phyloP scores from a whole-genome alignment of 1,140 invertebrate species.

The Saccostrea cuccullata region DNA sequence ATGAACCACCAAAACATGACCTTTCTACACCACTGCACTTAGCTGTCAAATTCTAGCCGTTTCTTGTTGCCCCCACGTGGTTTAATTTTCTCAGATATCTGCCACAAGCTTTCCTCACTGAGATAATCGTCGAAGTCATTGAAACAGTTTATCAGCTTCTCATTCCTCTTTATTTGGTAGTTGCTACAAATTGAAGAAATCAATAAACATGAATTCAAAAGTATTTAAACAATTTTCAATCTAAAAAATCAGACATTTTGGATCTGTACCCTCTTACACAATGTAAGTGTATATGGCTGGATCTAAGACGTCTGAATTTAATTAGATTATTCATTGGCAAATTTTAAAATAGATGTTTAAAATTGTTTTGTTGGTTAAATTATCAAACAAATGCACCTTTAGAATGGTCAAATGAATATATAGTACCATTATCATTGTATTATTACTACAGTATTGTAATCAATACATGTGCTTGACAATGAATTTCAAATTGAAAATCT shows the following conservation, averaged over 20 bases:
- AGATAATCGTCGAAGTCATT: constrained; percentile 97
- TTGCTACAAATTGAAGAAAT: constrained; percentile 78
- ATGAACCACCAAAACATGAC: background rate
- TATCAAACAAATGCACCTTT: too few relatives aligned
- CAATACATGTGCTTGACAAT: too few relatives aligned
- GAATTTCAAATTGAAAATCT: background rate
- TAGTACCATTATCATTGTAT: background rate
- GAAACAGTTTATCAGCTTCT: constrained; percentile 95
- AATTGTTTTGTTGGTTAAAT: too few relatives aligned
- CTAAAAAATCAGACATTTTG: too few relatives aligned
- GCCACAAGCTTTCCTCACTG: constrained; percentile 98
- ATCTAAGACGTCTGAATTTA: too few relatives aligned
- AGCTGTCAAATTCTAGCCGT: constrained; percentile 41
- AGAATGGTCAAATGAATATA: background rate
- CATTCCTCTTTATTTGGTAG: constrained; percentile 86
- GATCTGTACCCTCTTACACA: too few relatives aligned
- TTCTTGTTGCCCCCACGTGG: constrained; percentile 82
- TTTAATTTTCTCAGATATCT: constrained; percentile 97
- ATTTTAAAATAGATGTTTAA: too few relatives aligned
- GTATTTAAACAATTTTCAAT: background rate
- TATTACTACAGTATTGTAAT: too few relatives aligned
- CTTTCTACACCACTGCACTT: background rate
- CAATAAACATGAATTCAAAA: background rate
- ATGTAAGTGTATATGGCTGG: too few relatives aligned
- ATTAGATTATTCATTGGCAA: too few relatives aligned